These are phyloP conservation scores for Penaeus indicus DNA, from an alignment of 1,140 invertebrate genomes.

Conservation along the genomic window DNA sequence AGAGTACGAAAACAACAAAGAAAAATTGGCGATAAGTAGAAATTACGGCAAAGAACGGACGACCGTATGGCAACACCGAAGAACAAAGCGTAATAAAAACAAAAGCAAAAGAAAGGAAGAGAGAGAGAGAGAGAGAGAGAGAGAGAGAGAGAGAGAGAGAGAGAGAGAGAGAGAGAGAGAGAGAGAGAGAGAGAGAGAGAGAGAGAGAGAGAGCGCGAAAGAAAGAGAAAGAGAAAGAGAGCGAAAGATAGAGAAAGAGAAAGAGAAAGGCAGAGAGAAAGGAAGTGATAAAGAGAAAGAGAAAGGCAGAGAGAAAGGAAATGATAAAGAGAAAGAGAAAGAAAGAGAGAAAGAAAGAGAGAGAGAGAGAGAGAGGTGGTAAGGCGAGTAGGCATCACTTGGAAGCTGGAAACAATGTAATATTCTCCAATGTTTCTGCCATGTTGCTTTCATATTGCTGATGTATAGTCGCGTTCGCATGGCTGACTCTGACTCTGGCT, in stretches of 20 bases:
- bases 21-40: no score
- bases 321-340: neutral
- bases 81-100: no score
- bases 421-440: slow-evolving; percentile 42
- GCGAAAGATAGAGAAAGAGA: neutral
- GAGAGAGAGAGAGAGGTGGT: neutral
- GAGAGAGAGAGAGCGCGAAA: neutral
- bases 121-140: neutral
- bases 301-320: neutral
- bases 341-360: neutral
- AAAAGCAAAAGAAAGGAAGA: neutral
- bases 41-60: neutral
- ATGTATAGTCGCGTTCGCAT: slow-evolving; percentile 30
- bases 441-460: slow-evolving; percentile 41
- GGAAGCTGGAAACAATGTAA: slow-evolving; percentile 39
- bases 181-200: neutral
- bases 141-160: neutral
- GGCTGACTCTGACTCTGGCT: slow-evolving; percentile 16
- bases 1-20: no score
- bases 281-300: no score
- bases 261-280: neutral
- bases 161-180: neutral
- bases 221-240: neutral
- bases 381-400: slow-evolving; percentile 6
- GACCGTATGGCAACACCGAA: neutral